Evolutionary conservation across 2,113 vertebrate genomes (phyloP).

Genomic region (Macquaria australasica): DNA sequence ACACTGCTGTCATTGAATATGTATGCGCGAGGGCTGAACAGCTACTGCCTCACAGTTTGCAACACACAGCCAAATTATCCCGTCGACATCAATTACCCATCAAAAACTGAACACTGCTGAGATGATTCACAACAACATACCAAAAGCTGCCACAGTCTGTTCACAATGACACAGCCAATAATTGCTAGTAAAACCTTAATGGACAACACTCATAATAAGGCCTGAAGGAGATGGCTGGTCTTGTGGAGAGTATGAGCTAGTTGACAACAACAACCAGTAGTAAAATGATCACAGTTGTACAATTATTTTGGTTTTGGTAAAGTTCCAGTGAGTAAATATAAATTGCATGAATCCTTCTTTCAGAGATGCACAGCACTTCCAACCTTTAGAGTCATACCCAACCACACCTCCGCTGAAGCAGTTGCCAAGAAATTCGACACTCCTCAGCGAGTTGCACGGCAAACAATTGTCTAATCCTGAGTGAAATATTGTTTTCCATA

Average conservation of each 20-base stretch:
- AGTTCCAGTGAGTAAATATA: constrained; percentile 22
- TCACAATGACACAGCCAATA: constrained; percentile 33
- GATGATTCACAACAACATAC: constrained; percentile 24
- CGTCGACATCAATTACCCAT: constrained; percentile 24
- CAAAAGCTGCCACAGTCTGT: constrained; percentile 29
- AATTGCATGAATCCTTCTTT: constrained; percentile 10
- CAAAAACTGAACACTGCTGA: constrained; percentile 24
- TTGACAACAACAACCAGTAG: background rate
- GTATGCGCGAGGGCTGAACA: constrained; percentile 4
- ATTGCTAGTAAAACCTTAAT: constrained; percentile 33
- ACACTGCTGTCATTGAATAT: background rate
- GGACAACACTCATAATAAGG: constrained; percentile 11
- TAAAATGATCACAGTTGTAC: background rate
- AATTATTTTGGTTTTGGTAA: background rate
- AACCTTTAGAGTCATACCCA: background rate
- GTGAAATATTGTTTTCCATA: constrained; percentile 55
- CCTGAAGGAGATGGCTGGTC: background rate
- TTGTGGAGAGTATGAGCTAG: background rate
- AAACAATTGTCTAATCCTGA: constrained; percentile 63
- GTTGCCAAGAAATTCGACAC: constrained; percentile 39
- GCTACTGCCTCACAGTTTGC: background rate
- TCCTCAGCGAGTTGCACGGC: constrained; percentile 11
- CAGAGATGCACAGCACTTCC: background rate
- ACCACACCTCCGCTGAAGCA: constrained; percentile 16
- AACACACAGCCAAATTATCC: constrained; percentile 36